A percentile compares a stretch with the other conserved stretches of the same genome.
phyloP scores from a whole-genome alignment of 2,113 vertebrate genomes.

The Leiothrix lutea region DNA sequence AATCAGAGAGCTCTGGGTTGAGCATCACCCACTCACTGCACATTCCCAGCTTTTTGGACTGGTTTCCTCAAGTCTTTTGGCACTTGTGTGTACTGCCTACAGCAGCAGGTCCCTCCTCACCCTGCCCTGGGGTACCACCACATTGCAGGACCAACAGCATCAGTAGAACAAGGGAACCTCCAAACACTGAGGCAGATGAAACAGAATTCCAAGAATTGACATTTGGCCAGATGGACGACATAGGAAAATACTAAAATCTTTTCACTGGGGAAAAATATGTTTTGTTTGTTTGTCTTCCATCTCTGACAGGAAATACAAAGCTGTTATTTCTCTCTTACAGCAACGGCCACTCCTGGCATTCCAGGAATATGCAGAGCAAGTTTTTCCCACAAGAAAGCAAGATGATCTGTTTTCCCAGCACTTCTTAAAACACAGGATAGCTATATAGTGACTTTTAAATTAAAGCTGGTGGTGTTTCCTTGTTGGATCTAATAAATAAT shows the following conservation, averaged over 20 bases:
- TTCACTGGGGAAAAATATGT: background rate
- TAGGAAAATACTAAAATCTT: background rate
- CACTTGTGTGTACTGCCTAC: background rate
- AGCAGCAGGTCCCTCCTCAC: rapidly evolving
- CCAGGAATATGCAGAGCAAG: background rate
- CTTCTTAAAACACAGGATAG: background rate
- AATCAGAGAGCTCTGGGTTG: background rate
- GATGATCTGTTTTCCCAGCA: background rate
- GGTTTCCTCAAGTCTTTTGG: background rate
- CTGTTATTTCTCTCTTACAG: background rate
- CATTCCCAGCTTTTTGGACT: background rate
- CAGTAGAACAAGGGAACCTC: rapidly evolving
- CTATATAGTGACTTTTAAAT: background rate
- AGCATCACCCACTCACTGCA: background rate
- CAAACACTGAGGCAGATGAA: background rate
- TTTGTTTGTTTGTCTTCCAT: background rate
- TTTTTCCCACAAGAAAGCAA: background rate
- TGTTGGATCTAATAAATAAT: background rate
- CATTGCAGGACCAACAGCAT: background rate
- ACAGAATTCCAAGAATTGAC: background rate
- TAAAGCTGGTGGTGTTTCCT: background rate
- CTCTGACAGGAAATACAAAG: conserved; percentile 1
- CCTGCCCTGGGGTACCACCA: background rate
- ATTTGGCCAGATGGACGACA: background rate
- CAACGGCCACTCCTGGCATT: background rate